These are phyloP conservation scores for Dendrocincla fuliginosa DNA, from an alignment of 2,797 vertebrate genomes.

Conservation along the genomic window DNA sequence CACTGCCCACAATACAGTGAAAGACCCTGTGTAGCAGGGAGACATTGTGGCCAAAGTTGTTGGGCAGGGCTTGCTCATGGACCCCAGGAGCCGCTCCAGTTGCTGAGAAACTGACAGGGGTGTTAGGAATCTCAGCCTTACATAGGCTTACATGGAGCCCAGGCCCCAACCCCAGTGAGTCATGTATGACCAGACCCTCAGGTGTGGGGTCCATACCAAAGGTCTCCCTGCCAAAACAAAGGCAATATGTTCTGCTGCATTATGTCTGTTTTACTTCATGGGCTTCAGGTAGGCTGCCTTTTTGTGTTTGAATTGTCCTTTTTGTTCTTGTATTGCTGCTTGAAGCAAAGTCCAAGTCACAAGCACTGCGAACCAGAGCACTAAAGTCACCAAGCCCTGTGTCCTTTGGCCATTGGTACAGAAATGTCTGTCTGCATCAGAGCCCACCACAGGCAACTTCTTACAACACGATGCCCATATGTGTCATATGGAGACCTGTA, in stretches of 20 bases:
- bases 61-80: neutral
- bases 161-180: neutral
- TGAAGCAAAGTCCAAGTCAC: neutral
- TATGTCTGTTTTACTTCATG: neutral
- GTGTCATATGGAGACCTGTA: neutral
- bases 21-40: neutral
- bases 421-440: neutral
- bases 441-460: neutral
- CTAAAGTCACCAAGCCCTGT: neutral
- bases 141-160: neutral
- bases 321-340: neutral
- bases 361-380: neutral
- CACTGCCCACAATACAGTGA: neutral
- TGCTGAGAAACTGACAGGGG: accelerated
- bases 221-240: neutral
- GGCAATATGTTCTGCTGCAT: neutral
- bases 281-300: neutral
- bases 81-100: neutral
- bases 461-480: neutral
- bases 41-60: neutral
- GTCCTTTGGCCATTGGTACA: neutral
- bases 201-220: neutral
- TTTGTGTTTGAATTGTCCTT: neutral
- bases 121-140: neutral
- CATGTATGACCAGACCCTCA: neutral